A percentile compares a stretch with the other conserved stretches of the same genome.
These are phyloP conservation scores for Aselliscus stoliczkanus DNA, from an alignment of 2,797 vertebrate genomes.

Conservation along the genomic window DNA sequence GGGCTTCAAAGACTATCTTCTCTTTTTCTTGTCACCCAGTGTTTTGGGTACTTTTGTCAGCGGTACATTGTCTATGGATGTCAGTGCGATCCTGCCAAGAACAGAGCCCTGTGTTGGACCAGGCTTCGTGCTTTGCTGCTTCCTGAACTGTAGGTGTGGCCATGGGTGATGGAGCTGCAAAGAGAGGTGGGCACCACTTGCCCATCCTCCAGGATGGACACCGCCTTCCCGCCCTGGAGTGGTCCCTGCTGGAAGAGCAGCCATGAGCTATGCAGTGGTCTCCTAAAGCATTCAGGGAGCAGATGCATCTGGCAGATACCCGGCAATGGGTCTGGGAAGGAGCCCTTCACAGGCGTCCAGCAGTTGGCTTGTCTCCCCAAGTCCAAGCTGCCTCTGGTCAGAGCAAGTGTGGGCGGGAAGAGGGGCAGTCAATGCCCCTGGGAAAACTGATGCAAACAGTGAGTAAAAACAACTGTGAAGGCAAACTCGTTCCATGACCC, in stretches of 20 bases:
- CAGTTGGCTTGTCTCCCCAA: not conserved
- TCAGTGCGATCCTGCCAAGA: not conserved
- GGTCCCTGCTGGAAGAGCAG: accelerated
- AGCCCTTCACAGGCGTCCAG: not conserved
- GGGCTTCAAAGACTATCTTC: not conserved
- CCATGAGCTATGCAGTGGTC: accelerated
- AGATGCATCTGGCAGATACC: not conserved
- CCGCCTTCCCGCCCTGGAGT: not conserved
- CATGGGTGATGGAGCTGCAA: accelerated
- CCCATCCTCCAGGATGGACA: accelerated
- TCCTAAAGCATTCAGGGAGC: not conserved
- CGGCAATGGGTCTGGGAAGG: not conserved
- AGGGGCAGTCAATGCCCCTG: not conserved
- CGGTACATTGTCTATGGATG: not conserved
- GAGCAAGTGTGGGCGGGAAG: not conserved
- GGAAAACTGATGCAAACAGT: not conserved
- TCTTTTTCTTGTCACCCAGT: not conserved
- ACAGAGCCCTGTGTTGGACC: not conserved
- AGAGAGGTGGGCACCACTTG: accelerated
- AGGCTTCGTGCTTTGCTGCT: not conserved
- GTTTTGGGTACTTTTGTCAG: not conserved
- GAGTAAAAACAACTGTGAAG: conserved; percentile 23
- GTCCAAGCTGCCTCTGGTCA: not conserved
- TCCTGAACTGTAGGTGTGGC: accelerated
- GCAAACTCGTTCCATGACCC: not conserved